These are phyloP conservation scores for Ivindomyrus marchei DNA, from an alignment of 2,113 vertebrate species.

Conservation along the genomic window DNA sequence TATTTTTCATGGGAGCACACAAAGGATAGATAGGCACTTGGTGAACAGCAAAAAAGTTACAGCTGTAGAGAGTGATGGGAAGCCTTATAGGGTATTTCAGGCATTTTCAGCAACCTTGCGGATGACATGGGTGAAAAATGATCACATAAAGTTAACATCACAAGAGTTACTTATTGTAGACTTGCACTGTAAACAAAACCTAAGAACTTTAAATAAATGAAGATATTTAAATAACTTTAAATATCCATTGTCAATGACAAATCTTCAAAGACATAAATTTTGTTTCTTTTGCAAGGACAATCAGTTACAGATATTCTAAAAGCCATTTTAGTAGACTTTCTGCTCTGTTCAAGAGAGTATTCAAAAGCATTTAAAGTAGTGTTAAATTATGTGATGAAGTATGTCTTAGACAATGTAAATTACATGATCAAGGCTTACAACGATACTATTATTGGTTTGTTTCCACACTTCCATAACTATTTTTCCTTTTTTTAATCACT, in stretches of 20 bases:
- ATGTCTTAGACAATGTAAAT: background rate
- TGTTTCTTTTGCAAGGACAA: background rate
- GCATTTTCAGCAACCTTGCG: background rate
- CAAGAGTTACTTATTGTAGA: background rate
- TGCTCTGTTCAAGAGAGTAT: background rate
- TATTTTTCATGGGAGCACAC: background rate
- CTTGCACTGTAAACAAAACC: background rate
- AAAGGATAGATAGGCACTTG: background rate
- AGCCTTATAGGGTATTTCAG: background rate
- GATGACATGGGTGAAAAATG: background rate
- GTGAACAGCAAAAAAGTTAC: background rate
- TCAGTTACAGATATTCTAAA: background rate
- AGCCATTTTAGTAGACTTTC: background rate
- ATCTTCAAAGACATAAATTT: background rate
- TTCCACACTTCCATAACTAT: background rate
- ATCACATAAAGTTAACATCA: background rate
- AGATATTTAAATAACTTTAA: background rate
- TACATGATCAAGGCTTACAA: background rate
- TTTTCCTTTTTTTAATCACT: background rate
- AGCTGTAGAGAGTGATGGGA: background rate
- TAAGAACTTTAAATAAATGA: background rate
- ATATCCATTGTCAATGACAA: background rate
- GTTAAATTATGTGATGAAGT: background rate
- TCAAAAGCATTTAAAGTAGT: background rate
- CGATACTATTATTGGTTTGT: background rate